Base-by-base conservation (phyloP, 1,140 invertebrate genomes). In the Chionoecetes opilio region DNA sequence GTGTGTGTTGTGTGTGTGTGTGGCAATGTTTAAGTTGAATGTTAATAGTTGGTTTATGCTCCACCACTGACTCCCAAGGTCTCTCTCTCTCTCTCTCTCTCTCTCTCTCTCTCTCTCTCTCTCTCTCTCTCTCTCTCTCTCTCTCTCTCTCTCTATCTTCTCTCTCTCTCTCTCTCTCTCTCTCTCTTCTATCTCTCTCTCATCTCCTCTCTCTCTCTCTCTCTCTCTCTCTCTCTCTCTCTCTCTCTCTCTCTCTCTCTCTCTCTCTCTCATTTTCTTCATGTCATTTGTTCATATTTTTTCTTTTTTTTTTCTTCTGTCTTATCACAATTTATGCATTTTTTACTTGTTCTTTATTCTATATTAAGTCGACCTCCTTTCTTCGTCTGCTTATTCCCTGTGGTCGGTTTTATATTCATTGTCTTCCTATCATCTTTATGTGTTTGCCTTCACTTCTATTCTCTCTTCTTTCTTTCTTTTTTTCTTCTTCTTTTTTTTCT, bases 71-170 rank as follows among this genome's bases (percentile, higher is more conserved):
- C 6, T 37, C 86, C 29, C 29, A 41, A 87, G 86, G 38, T 35
- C 17, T 3, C 35, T 41, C 35, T 89, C 87, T 89, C 87, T 89
- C 87, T 89, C 87, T 89, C 87, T 89, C 87, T 87, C 85, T 87
- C 85, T 87, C 85, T 87, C 85, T 87, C 85, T 87, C 85, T 87
- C 31, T 87, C 31, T 32, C 85, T 87, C n/a, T n/a, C 2, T 0
- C 17, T 37, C 17, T 87, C 85, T 87, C 85, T 87, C 86, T 89
- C 87, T 89, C 87, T 89, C 87, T 89, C 87, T 89, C 87, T 89
- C 87, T 89, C 87, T 89, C 87, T 89, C 87, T 89, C 35, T 37
- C 29, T 29, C 34, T 37, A 6, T 14, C 14, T 14, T 41, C 38
- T 41, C 38, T 41, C 38, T 32, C 5, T 0, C 8, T 5, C 8